phyloP scores from a whole-genome alignment of 2,888 invertebrate species.

The Lamellibrachia satsuma region DNA sequence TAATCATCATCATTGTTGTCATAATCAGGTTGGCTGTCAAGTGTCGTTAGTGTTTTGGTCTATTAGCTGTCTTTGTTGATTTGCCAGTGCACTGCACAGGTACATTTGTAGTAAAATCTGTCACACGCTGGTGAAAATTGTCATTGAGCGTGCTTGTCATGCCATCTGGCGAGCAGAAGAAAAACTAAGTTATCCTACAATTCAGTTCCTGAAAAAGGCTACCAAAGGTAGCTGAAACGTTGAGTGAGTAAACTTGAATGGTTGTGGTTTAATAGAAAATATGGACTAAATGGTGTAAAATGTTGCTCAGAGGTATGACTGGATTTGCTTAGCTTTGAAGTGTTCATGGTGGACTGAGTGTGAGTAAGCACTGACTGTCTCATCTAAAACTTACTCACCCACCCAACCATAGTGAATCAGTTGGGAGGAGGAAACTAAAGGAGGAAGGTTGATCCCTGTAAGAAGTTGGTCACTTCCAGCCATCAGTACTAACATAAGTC shows the following conservation, averaged over 20 bases:
- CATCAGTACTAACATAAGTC: neutral
- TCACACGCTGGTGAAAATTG: no score
- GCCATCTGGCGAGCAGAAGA: no score
- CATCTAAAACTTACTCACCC: neutral
- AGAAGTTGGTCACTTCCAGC: neutral
- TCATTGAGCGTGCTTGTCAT: no score
- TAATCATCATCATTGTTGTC: neutral
- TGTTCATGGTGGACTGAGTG: neutral
- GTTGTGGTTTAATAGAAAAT: no score
- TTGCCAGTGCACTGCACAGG: neutral
- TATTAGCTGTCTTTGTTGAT: neutral
- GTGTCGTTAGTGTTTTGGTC: neutral
- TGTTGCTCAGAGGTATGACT: neutral
- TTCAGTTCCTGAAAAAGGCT: no score
- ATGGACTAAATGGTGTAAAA: neutral
- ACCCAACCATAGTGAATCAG: neutral
- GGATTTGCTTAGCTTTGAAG: neutral
- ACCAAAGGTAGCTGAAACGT: no score
- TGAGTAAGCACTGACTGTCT: no score
- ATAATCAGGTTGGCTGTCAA: neutral
- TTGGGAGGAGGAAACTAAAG: neutral
- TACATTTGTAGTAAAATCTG: neutral
- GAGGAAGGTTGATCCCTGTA: neutral
- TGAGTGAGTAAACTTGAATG: no score
- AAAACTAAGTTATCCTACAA: no score